These are phyloP conservation scores for Periparus ater DNA, from an alignment of 2,797 vertebrate genomes.

Conservation along the genomic window DNA sequence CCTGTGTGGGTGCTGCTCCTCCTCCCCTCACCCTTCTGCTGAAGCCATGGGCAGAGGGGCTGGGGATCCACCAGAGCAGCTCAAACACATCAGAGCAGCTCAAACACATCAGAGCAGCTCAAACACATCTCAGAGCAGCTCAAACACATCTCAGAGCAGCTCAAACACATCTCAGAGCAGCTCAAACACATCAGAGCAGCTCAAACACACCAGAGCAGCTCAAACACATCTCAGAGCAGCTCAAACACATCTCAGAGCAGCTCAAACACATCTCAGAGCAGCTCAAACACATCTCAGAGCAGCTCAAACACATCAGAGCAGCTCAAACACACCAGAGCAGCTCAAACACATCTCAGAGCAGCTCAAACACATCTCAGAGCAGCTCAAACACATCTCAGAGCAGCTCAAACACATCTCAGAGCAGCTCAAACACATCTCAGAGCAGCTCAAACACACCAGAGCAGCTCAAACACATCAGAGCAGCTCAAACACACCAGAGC, in stretches of 20 bases:
- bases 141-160: accelerated
- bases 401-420: accelerated
- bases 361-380: accelerated
- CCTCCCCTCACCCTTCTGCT: accelerated
- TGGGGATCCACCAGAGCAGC: background rate
- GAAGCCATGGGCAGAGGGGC: accelerated
- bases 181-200: background rate
- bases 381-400: accelerated
- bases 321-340: background rate
- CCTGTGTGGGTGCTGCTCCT: background rate
- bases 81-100: background rate
- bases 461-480: too few relatives aligned
- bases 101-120: accelerated
- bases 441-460: accelerated
- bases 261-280: accelerated
- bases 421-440: accelerated
- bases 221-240: accelerated
- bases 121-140: accelerated
- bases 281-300: accelerated
- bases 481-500: accelerated
- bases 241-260: accelerated
- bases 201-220: background rate
- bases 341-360: accelerated
- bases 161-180: too few relatives aligned
- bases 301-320: too few relatives aligned